Conservation (phyloP, 2,113 vertebrate species). For the Fregetta grallaria region DNA sequence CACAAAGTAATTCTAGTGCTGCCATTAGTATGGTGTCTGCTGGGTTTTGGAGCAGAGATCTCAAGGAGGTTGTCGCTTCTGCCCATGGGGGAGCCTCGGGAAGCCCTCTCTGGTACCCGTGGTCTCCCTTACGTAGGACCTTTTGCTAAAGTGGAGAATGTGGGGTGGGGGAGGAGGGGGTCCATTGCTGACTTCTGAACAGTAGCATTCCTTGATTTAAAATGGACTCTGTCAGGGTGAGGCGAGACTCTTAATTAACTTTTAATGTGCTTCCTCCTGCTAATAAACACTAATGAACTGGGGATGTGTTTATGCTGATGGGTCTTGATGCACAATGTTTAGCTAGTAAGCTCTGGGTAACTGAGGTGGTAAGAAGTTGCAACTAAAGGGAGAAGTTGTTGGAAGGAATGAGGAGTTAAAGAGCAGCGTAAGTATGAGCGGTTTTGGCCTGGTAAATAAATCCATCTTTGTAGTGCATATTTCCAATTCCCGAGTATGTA, state of each 20-base stretch:
- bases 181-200: not conserved
- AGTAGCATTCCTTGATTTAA: slow-evolving; percentile 12
- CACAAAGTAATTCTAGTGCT: not conserved
- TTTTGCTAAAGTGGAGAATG: not conserved
- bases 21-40: fast-evolving
- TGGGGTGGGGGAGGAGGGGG: not conserved
- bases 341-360: not conserved
- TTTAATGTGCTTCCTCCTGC: not conserved
- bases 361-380: not conserved
- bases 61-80: not conserved
- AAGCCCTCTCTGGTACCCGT: fast-evolving
- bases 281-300: not conserved
- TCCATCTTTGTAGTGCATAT: not conserved
- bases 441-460: not conserved
- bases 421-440: fast-evolving
- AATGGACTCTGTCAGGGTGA: not conserved
- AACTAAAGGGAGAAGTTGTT: not conserved
- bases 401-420: not conserved
- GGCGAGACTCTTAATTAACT: slow-evolving; percentile 10
- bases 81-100: not conserved
- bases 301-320: not conserved
- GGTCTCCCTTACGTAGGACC: not conserved
- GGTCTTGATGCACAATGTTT: not conserved
- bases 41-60: not conserved
- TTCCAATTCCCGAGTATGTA: fast-evolving